phyloP scores from a whole-genome alignment of 2,113 vertebrate genomes.

The Pomatorhinus ruficollis region DNA sequence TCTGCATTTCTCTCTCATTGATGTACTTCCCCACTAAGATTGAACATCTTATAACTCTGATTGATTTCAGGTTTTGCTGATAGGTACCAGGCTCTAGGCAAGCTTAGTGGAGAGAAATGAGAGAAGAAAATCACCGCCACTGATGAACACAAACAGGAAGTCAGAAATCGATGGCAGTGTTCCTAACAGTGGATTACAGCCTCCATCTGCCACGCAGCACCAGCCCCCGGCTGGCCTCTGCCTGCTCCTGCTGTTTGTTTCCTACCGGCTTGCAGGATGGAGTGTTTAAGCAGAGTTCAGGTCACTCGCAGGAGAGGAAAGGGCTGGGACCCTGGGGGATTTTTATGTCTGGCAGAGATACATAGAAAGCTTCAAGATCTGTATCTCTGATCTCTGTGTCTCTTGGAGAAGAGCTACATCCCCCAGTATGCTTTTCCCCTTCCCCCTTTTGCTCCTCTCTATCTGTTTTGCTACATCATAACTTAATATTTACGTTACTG shows the following conservation, averaged over 20 bases:
- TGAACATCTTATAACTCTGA: not conserved
- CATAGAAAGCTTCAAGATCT: not conserved
- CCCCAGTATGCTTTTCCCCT: not conserved
- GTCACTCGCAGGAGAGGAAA: not conserved
- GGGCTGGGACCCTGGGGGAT: not conserved
- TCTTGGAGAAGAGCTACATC: not conserved
- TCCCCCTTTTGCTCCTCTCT: not conserved
- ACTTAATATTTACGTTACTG: not conserved
- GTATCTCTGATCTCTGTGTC: fast-evolving
- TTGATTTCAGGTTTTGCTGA: not conserved
- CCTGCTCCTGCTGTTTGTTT: not conserved
- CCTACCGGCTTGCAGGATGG: not conserved
- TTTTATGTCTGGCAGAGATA: not conserved
- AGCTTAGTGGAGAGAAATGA: not conserved
- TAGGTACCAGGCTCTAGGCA: not conserved
- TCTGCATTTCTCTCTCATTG: not conserved
- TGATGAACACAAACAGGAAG: slow-evolving; percentile 7
- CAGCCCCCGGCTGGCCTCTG: not conserved
- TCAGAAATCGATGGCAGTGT: slow-evolving; percentile 40
- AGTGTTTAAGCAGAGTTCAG: not conserved
- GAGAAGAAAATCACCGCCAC: not conserved
- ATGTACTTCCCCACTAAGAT: fast-evolving
- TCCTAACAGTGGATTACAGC: not conserved
- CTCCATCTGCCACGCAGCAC: fast-evolving
- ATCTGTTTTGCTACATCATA: not conserved